Base-by-base conservation (phyloP, 2,888 invertebrate genomes). In the Spicauda simplicius region DNA sequence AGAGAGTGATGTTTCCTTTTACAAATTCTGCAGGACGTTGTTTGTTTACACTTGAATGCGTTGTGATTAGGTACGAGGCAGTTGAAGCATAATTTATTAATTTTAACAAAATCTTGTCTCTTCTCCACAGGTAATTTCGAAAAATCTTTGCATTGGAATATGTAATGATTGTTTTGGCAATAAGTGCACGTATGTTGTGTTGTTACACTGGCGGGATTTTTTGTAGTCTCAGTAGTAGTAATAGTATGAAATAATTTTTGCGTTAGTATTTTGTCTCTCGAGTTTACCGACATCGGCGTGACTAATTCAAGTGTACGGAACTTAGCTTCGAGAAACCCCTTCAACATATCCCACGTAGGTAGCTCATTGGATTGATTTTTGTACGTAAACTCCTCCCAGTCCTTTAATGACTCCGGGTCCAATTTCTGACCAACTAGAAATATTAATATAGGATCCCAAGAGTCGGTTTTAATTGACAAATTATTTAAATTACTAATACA, bases 281-380 rank as follows among this genome's bases (percentile, higher is more conserved):
- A 53, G 16, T 53, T 18, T 19, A 53, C 20, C 41, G 62, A 25
- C 41, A 25, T 41, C 25, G 69, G 56, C 10, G 53, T 61, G 7
- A 74, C 41, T 11, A 78, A 30, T 62, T 80, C 78, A 10, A 77
- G 53, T 11, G 75, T 71, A 12, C 76, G 68, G 62, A 77, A 77
- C 55, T 72, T 74, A 1, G 68, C 19, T 68, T 78, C 74, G 12
- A 77, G 58, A 69, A 78, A 78, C 8, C 52, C 54, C 37, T 48
- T 55, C 33, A 67, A 52, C 33, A 14, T 48, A 37, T 52, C 50
- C 68, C 68, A 71, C 2, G 55, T 68, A 16, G 70, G 68, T 58
- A 70, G 37, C n/a, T 69, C 52, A 45, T n/a, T n/a, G n/a, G n/a
- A n/a, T n/a, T n/a, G n/a, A n/a, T n/a, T n/a, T n/a, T n/a, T n/a